A percentile compares a stretch with the other conserved stretches of the same genome.
Evolutionary conservation across 2,888 invertebrate species (phyloP).

Genomic region (Actias luna): DNA sequence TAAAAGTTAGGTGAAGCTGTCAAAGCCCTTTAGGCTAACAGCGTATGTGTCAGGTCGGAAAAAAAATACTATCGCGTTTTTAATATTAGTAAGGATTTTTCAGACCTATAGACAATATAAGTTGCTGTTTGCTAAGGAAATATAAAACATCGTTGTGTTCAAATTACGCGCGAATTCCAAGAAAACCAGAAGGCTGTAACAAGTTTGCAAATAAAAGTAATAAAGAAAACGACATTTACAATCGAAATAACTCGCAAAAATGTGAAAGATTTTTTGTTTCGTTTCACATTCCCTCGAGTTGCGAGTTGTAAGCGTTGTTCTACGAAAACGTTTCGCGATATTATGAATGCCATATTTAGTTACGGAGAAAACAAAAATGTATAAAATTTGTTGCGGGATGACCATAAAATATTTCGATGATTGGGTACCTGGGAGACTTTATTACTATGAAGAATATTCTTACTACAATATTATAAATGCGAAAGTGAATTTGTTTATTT

Average conservation of each 20-base stretch:
- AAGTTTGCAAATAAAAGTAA: neutral
- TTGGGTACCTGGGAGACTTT: constrained; percentile 6
- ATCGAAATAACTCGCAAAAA: constrained; percentile 5
- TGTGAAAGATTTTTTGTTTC: constrained; percentile 9
- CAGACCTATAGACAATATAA: too few species aligned
- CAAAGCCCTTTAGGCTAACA: too few species aligned
- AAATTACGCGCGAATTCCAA: neutral
- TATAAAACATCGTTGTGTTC: neutral
- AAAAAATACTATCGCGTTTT: too few species aligned
- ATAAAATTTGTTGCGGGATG: neutral
- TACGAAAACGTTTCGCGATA: constrained; percentile 44
- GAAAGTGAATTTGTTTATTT: too few species aligned
- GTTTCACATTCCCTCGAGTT: constrained; percentile 19
- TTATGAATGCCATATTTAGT: constrained; percentile 56
- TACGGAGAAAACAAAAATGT: constrained; percentile 28
- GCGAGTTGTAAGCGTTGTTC: constrained; percentile 30
- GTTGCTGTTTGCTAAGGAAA: too few species aligned
- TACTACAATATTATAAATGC: too few species aligned
- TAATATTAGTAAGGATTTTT: too few species aligned
- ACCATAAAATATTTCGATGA: neutral
- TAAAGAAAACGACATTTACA: neutral
- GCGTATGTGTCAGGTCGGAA: too few species aligned
- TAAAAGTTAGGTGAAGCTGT: too few species aligned
- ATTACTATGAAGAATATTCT: neutral
- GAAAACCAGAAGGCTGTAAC: neutral